Base-by-base conservation (phyloP, 2,797 vertebrate genomes). In the Mionectes olivaceus region DNA sequence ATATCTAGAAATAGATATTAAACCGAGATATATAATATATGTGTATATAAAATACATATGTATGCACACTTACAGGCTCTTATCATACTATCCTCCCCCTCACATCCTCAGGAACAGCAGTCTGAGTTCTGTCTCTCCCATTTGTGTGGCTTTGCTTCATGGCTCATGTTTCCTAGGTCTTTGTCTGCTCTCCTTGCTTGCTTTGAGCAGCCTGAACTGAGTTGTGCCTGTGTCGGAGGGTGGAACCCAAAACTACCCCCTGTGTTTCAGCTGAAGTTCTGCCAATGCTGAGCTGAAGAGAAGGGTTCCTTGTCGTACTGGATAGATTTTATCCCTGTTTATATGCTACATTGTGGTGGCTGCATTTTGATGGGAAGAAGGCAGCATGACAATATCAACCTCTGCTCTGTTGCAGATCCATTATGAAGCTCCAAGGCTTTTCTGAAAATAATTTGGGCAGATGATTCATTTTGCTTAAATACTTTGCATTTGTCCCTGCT, bases 391-490 rank as follows among this genome's bases (percentile, higher is more conserved):
- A 84, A 3, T 30, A 59, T 11, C 60, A 77, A 0, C 81, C 53
- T 37, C 52, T 76, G n/a, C 35, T 92, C 74, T 79, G 4, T 14
- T 35, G 68, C 64, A 35, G n/a, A 71, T 81, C 46, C 35, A 22
- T 0, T 32, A 24, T 25, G 71, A 52, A 68, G 12, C 61, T 28
- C 33, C 35, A 71, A 61, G 69, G 46, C 57, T 94, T 50, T 81
- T 27, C 50, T 75, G 84, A n/a, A 74, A 83, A 74, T 61, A 35
- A 61, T 87, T 83, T 83, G 35, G 87, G 53, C n/a, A 52, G 91
- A 49, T 83, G 81, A 83, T 78, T 85, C 2, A 32, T 83, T 93
- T 92, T 67, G 30, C 75, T 91, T 77, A 71, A 90, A 33, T 46
- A 44, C 25, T 83, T 74, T 50, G 16, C 46, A 9, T 75, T 85